Evolutionary conservation across 2,888 invertebrate genomes (phyloP).

Genomic region (Acrocyrtus sp.): DNA sequence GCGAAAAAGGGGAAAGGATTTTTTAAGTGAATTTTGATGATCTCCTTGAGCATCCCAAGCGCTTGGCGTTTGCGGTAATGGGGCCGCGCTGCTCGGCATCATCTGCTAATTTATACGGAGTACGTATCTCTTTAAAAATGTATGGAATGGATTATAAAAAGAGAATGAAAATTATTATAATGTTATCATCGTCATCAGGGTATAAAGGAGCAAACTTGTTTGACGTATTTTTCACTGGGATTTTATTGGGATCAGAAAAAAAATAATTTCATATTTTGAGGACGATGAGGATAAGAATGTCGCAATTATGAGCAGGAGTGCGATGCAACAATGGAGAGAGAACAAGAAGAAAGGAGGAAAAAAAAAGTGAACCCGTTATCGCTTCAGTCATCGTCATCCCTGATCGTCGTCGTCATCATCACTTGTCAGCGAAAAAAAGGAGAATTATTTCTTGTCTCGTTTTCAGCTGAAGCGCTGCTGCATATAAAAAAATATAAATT

Average conservation of each 20-base stretch:
- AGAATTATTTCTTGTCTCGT: no score
- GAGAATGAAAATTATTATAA: not conserved
- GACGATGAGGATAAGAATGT: no score
- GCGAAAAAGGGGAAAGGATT: conserved; percentile 4
- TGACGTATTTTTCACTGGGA: no score
- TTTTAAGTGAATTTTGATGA: conserved; percentile 40
- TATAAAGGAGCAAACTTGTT: conserved; percentile 32
- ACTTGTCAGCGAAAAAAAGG: no score
- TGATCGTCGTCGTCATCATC: conserved; percentile 8
- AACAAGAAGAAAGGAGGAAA: conserved; percentile 13
- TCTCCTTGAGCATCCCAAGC: conserved; percentile 13
- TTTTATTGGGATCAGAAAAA: no score
- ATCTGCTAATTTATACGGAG: conserved; percentile 27
- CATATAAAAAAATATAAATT: no score
- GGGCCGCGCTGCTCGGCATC: conserved; percentile 11
- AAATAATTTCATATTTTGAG: no score
- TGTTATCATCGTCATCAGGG: conserved; percentile 15
- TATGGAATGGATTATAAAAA: not conserved
- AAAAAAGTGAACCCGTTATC: not conserved
- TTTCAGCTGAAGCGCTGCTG: no score
- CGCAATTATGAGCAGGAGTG: conserved; percentile 23
- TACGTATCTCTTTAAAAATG: not conserved
- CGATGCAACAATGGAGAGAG: conserved; percentile 14
- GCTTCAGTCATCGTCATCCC: conserved; percentile 8
- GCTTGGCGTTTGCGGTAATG: conserved; percentile 39